Conservation (phyloP, 2,797 vertebrate species). For the Heterohyrax brucei region DNA sequence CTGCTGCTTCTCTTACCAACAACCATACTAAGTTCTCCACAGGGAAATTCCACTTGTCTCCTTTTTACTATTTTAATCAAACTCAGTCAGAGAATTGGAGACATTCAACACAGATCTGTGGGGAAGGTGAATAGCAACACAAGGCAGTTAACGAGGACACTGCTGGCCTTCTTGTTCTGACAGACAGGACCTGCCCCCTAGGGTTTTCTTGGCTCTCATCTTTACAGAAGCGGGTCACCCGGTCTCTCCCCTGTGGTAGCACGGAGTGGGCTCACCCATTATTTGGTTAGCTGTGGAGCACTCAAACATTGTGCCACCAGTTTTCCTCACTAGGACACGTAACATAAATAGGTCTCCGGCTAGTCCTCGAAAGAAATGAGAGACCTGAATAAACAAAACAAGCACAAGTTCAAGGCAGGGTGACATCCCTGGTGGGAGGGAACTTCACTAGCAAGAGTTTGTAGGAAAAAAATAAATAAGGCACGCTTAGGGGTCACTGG, state of each 20-base stretch:
- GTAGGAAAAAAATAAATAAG: conserved; percentile 9
- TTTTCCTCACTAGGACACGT: not conserved
- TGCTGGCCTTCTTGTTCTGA: not conserved
- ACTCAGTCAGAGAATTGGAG: not conserved
- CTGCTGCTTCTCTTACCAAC: not conserved
- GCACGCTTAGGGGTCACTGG: not conserved
- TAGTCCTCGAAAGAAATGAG: conserved; percentile 14
- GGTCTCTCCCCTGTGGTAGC: too few species aligned
- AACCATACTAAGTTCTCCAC: not conserved
- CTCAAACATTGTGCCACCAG: not conserved
- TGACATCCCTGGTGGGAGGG: not conserved
- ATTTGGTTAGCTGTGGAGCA: not conserved
- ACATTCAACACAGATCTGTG: not conserved
- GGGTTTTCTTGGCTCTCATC: too few species aligned
- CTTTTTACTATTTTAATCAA: conserved; percentile 36
- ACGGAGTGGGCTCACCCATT: not conserved
- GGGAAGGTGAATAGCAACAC: not conserved
- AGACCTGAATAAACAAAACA: not conserved
- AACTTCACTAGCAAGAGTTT: conserved; percentile 17
- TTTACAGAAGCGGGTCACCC: too few species aligned
- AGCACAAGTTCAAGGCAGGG: not conserved
- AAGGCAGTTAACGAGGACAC: not conserved
- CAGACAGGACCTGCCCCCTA: not conserved
- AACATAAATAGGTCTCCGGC: not conserved
- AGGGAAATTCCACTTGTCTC: not conserved